Percentiles rank a stretch among this genome's conserved stretches.
phyloP scores from a whole-genome alignment of 2,113 vertebrate species.

The Prochilodus magdalenae region DNA sequence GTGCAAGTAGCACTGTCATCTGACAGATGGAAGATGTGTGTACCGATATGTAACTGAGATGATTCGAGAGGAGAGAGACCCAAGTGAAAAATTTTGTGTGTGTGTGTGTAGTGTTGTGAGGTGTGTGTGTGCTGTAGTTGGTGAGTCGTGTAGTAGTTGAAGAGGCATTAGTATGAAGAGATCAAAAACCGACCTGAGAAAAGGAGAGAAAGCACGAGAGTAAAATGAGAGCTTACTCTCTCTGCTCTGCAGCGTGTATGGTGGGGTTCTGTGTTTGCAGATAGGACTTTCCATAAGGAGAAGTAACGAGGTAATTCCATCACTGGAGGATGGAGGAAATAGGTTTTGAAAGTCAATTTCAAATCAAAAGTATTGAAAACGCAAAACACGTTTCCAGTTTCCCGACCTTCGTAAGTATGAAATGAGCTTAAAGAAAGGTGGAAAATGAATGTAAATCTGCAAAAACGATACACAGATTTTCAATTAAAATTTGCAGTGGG shows the following conservation, averaged over 20 bases:
- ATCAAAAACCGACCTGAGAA: no score
- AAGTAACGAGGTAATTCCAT: slow-evolving; percentile 3
- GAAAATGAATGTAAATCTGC: slow-evolving; percentile 66
- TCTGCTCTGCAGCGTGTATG: no score
- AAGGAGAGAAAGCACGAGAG: no score
- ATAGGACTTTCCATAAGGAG: slow-evolving; percentile 3
- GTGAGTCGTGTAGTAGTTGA: no score
- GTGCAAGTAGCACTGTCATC: no score
- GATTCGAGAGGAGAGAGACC: no score
- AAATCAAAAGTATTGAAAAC: slow-evolving; percentile 54
- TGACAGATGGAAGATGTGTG: no score
- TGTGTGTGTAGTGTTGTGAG: no score
- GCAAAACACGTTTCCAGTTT: slow-evolving; percentile 66
- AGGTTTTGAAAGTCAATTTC: slow-evolving; percentile 66
- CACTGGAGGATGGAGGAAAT: neutral
- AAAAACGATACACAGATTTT: neutral
- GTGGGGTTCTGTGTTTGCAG: neutral
- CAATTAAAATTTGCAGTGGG: neutral
- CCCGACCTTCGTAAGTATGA: slow-evolving; percentile 68
- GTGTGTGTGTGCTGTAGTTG: neutral
- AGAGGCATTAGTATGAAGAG: no score
- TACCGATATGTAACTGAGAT: no score
- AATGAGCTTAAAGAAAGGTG: slow-evolving; percentile 67
- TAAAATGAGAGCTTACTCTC: no score
- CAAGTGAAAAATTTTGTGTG: no score